A percentile compares a stretch with the other conserved stretches of the same genome.
Evolutionary conservation across 1,140 invertebrate species (phyloP).

Genomic region (Saxidomus purpurata): DNA sequence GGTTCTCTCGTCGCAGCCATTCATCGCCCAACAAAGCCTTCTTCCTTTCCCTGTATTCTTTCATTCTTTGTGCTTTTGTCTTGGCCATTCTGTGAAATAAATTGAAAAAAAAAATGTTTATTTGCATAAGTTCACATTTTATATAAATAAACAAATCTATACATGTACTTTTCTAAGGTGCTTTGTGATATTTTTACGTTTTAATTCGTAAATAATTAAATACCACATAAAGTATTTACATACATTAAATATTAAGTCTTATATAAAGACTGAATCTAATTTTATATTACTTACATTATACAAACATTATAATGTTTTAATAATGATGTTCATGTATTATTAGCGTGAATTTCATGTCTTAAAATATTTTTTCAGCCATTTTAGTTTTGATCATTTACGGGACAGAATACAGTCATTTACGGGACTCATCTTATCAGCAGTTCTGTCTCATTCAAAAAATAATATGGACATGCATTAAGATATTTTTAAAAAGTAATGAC

Average conservation of each 20-base stretch:
- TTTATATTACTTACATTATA: neutral
- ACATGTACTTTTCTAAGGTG: neutral
- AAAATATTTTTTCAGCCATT: neutral
- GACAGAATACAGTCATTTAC: constrained; percentile 30
- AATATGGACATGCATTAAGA: neutral
- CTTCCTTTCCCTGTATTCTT: constrained; percentile 30
- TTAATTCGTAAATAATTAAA: neutral
- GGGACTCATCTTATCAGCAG: neutral
- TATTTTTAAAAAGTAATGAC: neutral
- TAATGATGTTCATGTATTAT: neutral
- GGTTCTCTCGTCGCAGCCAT: constrained; percentile 16
- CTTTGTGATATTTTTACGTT: neutral
- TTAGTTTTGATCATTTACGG: constrained; percentile 11
- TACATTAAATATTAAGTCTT: neutral
- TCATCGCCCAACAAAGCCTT: constrained; percentile 43
- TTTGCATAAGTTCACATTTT: neutral
- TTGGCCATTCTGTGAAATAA: constrained; percentile 38
- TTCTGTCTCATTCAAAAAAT: neutral
- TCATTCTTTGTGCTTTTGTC: constrained; percentile 23
- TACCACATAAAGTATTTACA: neutral
- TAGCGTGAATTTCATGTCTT: neutral
- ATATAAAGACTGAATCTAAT: neutral
- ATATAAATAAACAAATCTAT: neutral
- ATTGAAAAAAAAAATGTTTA: neutral
- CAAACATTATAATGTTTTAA: neutral